phyloP scores from a whole-genome alignment of 2,797 vertebrate species.

The Meda fulgida region DNA sequence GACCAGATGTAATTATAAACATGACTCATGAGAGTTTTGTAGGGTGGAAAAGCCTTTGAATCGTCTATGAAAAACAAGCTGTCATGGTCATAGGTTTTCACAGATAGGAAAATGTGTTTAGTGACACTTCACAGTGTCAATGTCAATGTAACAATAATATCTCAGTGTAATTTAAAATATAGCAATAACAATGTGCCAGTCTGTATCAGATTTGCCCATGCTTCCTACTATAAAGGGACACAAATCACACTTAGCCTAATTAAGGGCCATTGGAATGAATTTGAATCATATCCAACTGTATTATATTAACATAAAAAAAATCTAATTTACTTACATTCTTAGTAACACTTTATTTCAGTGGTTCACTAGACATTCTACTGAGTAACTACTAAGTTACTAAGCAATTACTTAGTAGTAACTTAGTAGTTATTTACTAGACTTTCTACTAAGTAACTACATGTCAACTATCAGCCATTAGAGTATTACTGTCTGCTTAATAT shows the following conservation, averaged over 20 bases:
- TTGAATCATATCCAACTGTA: neutral
- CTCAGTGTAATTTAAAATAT: neutral
- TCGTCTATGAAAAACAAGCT: neutral
- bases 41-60: neutral
- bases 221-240: neutral
- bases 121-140: neutral
- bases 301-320: neutral
- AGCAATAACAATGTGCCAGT: neutral
- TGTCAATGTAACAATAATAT: neutral
- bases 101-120: neutral
- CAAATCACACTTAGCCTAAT: neutral
- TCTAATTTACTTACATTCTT: neutral
- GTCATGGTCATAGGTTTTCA: neutral
- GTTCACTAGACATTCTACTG: neutral
- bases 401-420: too few species aligned
- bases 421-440: too few species aligned
- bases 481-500: neutral
- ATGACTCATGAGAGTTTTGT: neutral
- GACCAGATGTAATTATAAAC: constrained; percentile 3
- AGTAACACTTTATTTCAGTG: neutral
- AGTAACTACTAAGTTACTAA: neutral
- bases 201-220: neutral
- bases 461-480: neutral
- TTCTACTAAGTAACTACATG: neutral
- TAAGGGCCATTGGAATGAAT: neutral